A percentile compares a stretch with the other conserved stretches of the same genome.
Conservation (phyloP, 2,113 vertebrate species). For the Mustela lutreola region DNA sequence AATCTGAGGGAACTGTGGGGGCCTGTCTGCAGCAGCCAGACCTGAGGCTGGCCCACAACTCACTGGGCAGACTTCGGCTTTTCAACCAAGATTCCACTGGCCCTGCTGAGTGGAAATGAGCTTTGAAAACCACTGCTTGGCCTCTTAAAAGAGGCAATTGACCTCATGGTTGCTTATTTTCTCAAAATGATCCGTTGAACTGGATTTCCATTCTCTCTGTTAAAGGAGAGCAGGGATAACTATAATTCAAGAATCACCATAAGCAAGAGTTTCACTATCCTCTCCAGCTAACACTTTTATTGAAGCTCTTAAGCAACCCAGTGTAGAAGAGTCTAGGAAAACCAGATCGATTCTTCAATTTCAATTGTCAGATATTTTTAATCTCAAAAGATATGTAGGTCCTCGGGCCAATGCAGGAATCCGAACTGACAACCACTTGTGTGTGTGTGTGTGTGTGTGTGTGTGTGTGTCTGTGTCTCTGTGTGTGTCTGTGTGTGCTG, state of each 20-base stretch:
- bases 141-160: slow-evolving; percentile 5
- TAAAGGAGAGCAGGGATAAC: background rate
- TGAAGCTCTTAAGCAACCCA: background rate
- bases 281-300: background rate
- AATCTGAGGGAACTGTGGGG: background rate
- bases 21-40: background rate
- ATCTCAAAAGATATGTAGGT: background rate
- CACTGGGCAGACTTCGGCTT: background rate
- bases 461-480: too few relatives aligned
- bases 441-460: background rate
- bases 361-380: slow-evolving; percentile 50
- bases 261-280: background rate
- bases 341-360: background rate
- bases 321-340: background rate
- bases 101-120: slow-evolving; percentile 18
- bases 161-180: slow-evolving; percentile 23
- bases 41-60: background rate
- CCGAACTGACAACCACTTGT: background rate
- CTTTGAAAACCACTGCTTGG: slow-evolving; percentile 1
- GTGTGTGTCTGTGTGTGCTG: background rate
- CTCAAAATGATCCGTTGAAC: slow-evolving; percentile 34
- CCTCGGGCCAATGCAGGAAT: background rate
- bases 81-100: background rate
- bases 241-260: background rate
- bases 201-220: slow-evolving; percentile 33